Evolutionary conservation across 2,113 vertebrate genomes (phyloP), one percentile per base, ranked within the genome.

Genomic region (Oreochromis tanganicae): DNA sequence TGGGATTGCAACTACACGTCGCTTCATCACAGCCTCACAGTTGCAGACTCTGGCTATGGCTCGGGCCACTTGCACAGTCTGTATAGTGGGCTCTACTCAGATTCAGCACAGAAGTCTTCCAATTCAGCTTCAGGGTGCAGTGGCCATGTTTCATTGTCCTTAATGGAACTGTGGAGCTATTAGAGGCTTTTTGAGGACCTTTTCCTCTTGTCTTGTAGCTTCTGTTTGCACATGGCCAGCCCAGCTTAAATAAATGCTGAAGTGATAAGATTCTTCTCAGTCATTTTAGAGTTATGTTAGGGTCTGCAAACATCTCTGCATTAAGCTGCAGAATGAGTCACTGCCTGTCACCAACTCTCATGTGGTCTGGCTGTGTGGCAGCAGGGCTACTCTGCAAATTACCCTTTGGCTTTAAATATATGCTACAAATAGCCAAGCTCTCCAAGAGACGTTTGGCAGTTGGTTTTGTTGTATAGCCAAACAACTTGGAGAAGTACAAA

Each of bases 381-480:
- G 13, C 48, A 82, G 32, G 32, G 32, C 16, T 21, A 19, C 52
- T 66, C 21, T 50, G 54, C 52, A 83, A 81, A 81, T 84, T 89
- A 80, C 46, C 38, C 66, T 55, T 24, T 66, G 61, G 63, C 84
- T 41, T 7, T 12, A 41, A 88, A 38, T 75, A 80, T 80, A 61
- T 38, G 41, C 81, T 83, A 16, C 46, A 86, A 92, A 91, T 91
- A 90, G 81, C 89, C 19, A 43, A 81, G 73, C 66, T 85, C 21
- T 34, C 12, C 1, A 5, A 21, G 7, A 82, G 54, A 57, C 9
- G 0, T 66, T 82, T 41, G 0, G 81, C 19, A 66, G 81, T 36
- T 32, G 46, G 38, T 57, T 55, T 86, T 68, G 13, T 61, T 10
- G 9, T 38, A 9, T 8, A 55, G 75, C 32, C 63, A 80, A 71